phyloP scores from a whole-genome alignment of 23 tunicate species.

The Botrylloides violaceus region DNA sequence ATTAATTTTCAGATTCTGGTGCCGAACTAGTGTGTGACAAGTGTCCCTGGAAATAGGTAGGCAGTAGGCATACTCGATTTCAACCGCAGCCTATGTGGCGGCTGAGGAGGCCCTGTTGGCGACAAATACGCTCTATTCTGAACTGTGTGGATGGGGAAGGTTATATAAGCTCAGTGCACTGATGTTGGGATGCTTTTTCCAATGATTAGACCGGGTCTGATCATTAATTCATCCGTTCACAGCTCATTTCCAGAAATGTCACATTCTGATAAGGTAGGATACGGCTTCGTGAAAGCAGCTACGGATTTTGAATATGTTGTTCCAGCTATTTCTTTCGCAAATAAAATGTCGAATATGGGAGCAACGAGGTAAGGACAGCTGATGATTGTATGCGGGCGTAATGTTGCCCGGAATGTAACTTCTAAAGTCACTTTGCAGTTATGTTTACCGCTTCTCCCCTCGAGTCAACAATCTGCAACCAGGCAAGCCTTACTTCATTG shows the following conservation, averaged over 20 bases:
- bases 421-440: neutral
- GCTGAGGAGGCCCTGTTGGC: no score
- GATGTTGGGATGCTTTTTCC: no score
- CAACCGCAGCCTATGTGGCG: no score
- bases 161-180: no score
- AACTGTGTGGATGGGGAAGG: no score
- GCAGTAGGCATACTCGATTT: no score
- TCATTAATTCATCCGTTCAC: neutral
- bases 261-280: neutral
- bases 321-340: slow-evolving; percentile 20
- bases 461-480: neutral
- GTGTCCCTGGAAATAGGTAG: no score
- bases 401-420: neutral
- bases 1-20: no score
- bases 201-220: no score
- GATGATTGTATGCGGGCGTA: neutral
- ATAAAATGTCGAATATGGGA: slow-evolving; percentile 2
- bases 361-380: slow-evolving; percentile 2
- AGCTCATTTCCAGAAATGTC: neutral
- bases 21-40: no score
- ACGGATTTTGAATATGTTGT: slow-evolving; percentile 12
- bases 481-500: neutral
- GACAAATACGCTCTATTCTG: no score
- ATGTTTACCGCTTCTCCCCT: neutral
- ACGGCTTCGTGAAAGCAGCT: slow-evolving; percentile 12